Conservation (phyloP, 2,888 invertebrate genomes). For the Drosophila trichaetosa region DNA sequence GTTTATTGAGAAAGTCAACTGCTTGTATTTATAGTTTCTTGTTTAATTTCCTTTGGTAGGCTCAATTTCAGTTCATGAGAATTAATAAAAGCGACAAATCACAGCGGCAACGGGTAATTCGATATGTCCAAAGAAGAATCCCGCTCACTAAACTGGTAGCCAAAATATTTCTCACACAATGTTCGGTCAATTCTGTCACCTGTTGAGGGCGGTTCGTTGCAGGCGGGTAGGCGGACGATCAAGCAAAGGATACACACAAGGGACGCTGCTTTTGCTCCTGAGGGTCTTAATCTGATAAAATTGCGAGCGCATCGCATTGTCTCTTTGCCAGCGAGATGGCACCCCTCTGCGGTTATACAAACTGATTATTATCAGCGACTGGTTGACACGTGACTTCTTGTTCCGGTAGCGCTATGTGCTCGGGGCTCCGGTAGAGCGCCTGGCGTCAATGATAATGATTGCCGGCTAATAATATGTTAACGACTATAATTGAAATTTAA, state of each 20-base stretch:
- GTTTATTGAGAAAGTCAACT: slow-evolving; percentile 18
- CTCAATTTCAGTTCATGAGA: slow-evolving; percentile 75
- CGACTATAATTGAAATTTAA: slow-evolving; percentile 84
- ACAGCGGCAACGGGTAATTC: slow-evolving; percentile 73
- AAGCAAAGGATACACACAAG: slow-evolving; percentile 48
- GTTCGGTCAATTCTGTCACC: slow-evolving; percentile 61
- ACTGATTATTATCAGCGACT: slow-evolving; percentile 70
- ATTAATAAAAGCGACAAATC: slow-evolving; percentile 70
- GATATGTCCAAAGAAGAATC: slow-evolving; percentile 62
- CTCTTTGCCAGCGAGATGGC: slow-evolving; percentile 31
- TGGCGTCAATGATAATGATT: slow-evolving; percentile 56
- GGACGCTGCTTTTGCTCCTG: slow-evolving; percentile 40
- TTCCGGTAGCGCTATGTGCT: slow-evolving; percentile 23
- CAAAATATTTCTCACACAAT: slow-evolving; percentile 74
- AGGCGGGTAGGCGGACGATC: slow-evolving; percentile 16
- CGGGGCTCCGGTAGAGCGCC: slow-evolving; percentile 11
- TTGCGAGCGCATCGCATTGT: slow-evolving; percentile 69
- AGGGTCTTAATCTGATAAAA: slow-evolving; percentile 74
- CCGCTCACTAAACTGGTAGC: slow-evolving; percentile 37
- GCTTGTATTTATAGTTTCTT: slow-evolving; percentile 5
- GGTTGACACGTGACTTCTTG: slow-evolving; percentile 71
- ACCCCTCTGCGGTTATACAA: slow-evolving; percentile 57
- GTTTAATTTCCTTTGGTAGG: slow-evolving; percentile 26
- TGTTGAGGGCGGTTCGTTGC: slow-evolving; percentile 61
- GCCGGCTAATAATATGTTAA: slow-evolving; percentile 78